Conservation (phyloP, 2,888 invertebrate species). For the Brachyopa scutellaris region DNA sequence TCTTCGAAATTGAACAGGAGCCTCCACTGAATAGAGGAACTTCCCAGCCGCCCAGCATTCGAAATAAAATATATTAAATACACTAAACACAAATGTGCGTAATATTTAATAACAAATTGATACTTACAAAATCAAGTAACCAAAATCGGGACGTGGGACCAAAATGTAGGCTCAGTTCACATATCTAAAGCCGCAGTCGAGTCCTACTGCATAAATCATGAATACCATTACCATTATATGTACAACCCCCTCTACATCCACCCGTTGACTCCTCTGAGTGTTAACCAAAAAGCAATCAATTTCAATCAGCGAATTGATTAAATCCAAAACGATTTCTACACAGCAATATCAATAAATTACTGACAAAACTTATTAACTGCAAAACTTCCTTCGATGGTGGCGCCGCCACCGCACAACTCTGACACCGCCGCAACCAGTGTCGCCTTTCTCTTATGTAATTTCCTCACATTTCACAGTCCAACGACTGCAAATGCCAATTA, state of each 20-base stretch:
- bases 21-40: too few relatives aligned
- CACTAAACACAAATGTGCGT: too few relatives aligned
- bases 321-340: conserved; percentile 51
- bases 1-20: too few relatives aligned
- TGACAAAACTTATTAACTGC: conserved; percentile 61
- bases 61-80: too few relatives aligned
- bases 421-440: conserved; percentile 34
- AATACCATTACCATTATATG: not conserved
- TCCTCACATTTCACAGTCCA: conserved; percentile 50
- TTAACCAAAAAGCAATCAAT: conserved; percentile 61
- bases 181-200: not conserved
- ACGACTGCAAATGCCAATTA: conserved; percentile 61
- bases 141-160: too few relatives aligned
- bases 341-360: conserved; percentile 64
- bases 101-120: too few relatives aligned
- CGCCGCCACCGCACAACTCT: conserved; percentile 35
- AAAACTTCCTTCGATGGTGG: conserved; percentile 55
- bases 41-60: too few relatives aligned
- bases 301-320: conserved; percentile 65
- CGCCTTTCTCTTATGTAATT: conserved; percentile 63
- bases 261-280: not conserved
- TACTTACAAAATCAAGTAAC: not conserved
- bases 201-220: not conserved
- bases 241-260: not conserved
- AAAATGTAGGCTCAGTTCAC: not conserved